phyloP scores from a whole-genome alignment of 1,140 invertebrate species.

The Diprion similis region DNA sequence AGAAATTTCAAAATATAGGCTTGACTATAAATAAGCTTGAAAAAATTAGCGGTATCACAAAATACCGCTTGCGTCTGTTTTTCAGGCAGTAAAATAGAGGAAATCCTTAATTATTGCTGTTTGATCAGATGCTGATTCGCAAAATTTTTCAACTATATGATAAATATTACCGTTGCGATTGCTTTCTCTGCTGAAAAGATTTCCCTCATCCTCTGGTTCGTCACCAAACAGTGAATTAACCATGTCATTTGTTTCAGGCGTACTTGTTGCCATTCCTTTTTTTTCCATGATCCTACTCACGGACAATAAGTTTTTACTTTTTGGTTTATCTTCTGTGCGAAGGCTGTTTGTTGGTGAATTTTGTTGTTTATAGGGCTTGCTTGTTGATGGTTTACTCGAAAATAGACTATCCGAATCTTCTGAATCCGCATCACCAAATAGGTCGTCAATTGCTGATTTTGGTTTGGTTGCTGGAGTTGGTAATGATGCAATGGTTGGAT shows the following conservation, averaged over 20 bases:
- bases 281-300: slow-evolving; percentile 11
- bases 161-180: neutral
- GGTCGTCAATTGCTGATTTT: slow-evolving; percentile 57
- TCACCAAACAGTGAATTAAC: slow-evolving; percentile 42
- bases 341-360: slow-evolving; percentile 24
- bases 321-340: slow-evolving; percentile 1
- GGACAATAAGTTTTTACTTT: slow-evolving; percentile 15
- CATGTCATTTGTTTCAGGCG: slow-evolving; percentile 38
- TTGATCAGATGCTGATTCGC: neutral
- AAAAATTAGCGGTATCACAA: neutral
- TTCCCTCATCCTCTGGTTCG: slow-evolving; percentile 38
- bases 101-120: neutral
- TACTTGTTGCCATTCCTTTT: slow-evolving; percentile 36
- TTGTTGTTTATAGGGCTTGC: slow-evolving; percentile 30
- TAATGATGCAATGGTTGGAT: neutral
- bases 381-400: slow-evolving; percentile 35
- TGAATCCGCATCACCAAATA: slow-evolving; percentile 55
- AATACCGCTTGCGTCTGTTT: too few relatives aligned
- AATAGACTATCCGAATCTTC: slow-evolving; percentile 59
- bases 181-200: slow-evolving; percentile 36
- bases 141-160: neutral
- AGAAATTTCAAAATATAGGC: too few relatives aligned
- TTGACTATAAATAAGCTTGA: neutral
- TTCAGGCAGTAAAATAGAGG: too few relatives aligned
- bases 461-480: slow-evolving; percentile 46